These are phyloP conservation scores for Monopterus albus DNA, from an alignment of 2,113 vertebrate species.

Conservation along the genomic window DNA sequence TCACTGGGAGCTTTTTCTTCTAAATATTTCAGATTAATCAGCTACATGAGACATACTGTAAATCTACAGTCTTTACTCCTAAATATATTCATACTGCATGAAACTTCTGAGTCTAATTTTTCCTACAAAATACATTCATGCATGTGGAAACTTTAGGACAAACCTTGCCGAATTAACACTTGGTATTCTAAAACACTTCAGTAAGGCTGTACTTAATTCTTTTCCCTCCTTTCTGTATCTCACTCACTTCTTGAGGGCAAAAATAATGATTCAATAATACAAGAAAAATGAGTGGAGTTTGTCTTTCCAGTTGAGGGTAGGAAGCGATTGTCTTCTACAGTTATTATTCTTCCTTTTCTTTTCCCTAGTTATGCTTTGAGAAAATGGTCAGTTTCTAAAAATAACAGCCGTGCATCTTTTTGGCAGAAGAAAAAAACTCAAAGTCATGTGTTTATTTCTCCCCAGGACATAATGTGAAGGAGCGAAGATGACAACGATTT, in stretches of 20 bases:
- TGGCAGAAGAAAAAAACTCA: slow-evolving; percentile 42
- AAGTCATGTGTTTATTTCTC: slow-evolving; percentile 71
- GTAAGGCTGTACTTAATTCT: slow-evolving; percentile 27
- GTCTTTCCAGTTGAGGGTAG: slow-evolving; percentile 55
- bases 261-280: slow-evolving; percentile 69
- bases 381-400: slow-evolving; percentile 69
- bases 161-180: slow-evolving; percentile 66
- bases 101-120: slow-evolving; percentile 35
- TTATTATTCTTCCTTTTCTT: slow-evolving; percentile 55
- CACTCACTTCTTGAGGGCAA: slow-evolving; percentile 62
- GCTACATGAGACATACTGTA: slow-evolving; percentile 35
- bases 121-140: slow-evolving; percentile 14
- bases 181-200: slow-evolving; percentile 62
- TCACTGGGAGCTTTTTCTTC: slow-evolving; percentile 30
- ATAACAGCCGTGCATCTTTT: slow-evolving; percentile 69
- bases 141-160: slow-evolving; percentile 44
- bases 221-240: not conserved
- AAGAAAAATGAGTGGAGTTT: slow-evolving; percentile 62
- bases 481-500: slow-evolving; percentile 37
- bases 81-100: slow-evolving; percentile 45
- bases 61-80: slow-evolving; percentile 36
- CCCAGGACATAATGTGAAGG: slow-evolving; percentile 59
- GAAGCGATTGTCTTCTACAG: slow-evolving; percentile 59
- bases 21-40: slow-evolving; percentile 56
- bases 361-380: slow-evolving; percentile 59